Evolutionary conservation across 2,888 invertebrate species (phyloP).

Genomic region (Amphipoea lucens): DNA sequence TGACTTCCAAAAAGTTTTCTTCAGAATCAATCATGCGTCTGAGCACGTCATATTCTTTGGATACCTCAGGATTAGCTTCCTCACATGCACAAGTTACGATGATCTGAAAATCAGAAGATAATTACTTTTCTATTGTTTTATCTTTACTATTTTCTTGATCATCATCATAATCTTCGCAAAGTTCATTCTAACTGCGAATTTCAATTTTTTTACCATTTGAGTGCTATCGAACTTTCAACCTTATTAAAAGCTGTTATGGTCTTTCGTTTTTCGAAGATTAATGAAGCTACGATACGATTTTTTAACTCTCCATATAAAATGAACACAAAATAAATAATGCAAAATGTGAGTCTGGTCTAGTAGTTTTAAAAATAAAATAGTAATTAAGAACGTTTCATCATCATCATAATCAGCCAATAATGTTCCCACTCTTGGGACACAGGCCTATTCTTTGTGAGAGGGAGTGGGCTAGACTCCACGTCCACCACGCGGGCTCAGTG

Average conservation of each 20-base stretch:
- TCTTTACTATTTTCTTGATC: not conserved
- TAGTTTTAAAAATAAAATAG: too few species aligned
- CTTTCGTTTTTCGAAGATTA: not conserved
- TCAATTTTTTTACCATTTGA: not conserved
- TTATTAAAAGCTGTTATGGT: not conserved
- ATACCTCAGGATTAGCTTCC: constrained; percentile 95
- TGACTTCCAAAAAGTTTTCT: constrained; percentile 97
- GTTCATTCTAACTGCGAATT: not conserved
- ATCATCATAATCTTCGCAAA: not conserved
- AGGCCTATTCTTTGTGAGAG: too few species aligned
- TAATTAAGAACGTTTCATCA: too few species aligned
- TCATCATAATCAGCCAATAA: too few species aligned
- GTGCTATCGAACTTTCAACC: not conserved
- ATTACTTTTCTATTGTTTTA: not conserved
- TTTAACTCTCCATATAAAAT: not conserved
- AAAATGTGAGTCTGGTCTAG: not conserved
- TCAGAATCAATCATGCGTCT: constrained; percentile 96
- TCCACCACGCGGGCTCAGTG: too few species aligned
- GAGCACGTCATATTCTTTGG: constrained; percentile 95
- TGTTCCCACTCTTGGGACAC: too few species aligned
- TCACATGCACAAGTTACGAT: constrained; percentile 97
- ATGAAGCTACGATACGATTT: not conserved
- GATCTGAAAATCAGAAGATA: constrained; percentile 89
- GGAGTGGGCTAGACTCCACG: too few species aligned
- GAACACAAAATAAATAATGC: not conserved